Percentiles rank a stretch among this genome's conserved stretches.
Evolutionary conservation across 2,888 invertebrate genomes (phyloP).

Genomic region (Conistra vaccinii): DNA sequence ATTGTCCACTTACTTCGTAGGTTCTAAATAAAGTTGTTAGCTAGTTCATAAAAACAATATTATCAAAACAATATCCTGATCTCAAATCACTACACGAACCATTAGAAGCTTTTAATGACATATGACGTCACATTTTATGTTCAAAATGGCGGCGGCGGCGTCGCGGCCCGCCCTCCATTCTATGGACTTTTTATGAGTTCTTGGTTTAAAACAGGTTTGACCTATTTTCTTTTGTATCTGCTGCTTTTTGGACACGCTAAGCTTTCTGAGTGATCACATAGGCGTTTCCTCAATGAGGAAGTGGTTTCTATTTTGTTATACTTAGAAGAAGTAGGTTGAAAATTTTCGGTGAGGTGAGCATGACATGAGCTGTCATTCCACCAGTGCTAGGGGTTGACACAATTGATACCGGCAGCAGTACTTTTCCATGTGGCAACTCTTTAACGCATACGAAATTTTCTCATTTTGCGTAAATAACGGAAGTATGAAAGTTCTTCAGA

Average conservation of each 20-base stretch:
- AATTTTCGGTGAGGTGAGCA: neutral
- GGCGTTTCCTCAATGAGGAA: neutral
- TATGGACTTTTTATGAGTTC: constrained; percentile 29
- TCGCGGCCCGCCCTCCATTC: constrained; percentile 19
- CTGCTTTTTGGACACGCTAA: neutral
- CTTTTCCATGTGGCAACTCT: neutral
- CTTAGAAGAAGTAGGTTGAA: neutral
- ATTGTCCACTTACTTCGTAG: neutral
- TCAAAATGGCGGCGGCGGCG: constrained; percentile 45
- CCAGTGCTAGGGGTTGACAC: neutral
- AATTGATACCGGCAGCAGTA: neutral
- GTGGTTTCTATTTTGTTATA: neutral
- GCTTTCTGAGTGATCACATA: neutral
- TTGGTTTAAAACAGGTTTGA: constrained; percentile 28
- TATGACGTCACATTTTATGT: constrained; percentile 43
- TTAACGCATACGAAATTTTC: neutral
- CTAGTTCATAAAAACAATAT: neutral
- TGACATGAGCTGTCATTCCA: neutral
- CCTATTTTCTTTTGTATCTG: constrained; percentile 28
- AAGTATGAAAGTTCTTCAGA: neutral
- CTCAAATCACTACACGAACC: constrained; percentile 4
- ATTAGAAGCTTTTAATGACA: constrained; percentile 32
- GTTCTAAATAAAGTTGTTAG: neutral
- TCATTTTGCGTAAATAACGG: neutral
- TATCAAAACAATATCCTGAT: constrained; percentile 1